Evolutionary conservation across 2,797 vertebrate species (phyloP).

Genomic region (Crax fasciolata): DNA sequence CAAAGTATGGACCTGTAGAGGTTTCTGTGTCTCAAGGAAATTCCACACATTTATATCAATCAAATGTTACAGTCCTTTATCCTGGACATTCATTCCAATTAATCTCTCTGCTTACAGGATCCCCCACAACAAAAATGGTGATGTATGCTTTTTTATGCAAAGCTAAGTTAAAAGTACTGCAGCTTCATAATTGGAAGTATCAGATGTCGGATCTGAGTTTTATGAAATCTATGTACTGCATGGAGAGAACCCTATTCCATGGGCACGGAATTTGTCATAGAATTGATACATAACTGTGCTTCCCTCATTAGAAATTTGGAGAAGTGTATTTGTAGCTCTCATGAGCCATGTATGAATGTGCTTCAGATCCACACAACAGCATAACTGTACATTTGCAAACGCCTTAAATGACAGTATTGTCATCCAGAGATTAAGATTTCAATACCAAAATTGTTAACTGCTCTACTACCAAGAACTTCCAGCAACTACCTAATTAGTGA

Average conservation of each 20-base stretch:
- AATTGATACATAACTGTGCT: background rate
- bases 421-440: background rate
- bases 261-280: background rate
- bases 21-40: background rate
- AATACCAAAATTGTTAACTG: background rate
- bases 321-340: background rate
- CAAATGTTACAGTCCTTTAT: background rate
- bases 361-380: background rate
- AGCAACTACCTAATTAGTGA: background rate
- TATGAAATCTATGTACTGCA: background rate
- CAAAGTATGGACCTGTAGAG: background rate
- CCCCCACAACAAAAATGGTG: background rate
- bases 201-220: background rate
- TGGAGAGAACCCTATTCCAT: background rate
- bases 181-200: background rate
- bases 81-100: background rate
- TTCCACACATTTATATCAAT: background rate
- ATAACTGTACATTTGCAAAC: background rate
- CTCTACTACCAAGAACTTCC: background rate
- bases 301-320: background rate
- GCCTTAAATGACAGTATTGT: background rate
- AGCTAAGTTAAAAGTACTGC: background rate
- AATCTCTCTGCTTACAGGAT: background rate
- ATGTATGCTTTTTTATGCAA: background rate
- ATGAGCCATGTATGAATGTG: background rate